Conservation (phyloP, 2,113 vertebrate species). For the Neodon shergylaensis region DNA sequence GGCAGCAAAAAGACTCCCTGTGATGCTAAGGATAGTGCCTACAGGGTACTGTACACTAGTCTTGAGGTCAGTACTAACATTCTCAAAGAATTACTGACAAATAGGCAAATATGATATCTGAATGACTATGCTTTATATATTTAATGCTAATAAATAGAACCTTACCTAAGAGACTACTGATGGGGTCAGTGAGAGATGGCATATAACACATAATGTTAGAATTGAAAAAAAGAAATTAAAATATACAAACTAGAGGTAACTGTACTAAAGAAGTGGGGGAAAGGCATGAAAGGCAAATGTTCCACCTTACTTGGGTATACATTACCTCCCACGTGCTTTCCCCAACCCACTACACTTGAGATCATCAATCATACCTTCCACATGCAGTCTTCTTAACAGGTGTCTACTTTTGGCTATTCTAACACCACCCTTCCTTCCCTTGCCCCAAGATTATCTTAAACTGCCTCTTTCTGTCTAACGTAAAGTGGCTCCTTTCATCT, state of each 20-base stretch:
- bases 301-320: neutral
- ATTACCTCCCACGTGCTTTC: neutral
- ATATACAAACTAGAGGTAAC: neutral
- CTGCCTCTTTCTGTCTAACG: neutral
- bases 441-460: constrained; percentile 37
- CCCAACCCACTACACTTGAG: neutral
- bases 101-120: neutral
- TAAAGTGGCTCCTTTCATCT: neutral
- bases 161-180: neutral
- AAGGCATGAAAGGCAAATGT: neutral
- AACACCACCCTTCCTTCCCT: neutral
- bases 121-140: neutral
- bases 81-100: neutral
- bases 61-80: neutral
- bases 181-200: neutral
- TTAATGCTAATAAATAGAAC: neutral
- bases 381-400: neutral
- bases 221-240: neutral
- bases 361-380: neutral
- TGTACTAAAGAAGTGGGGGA: neutral
- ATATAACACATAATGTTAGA: neutral
- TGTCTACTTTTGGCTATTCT: neutral
- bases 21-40: neutral
- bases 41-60: neutral
- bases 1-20: neutral